phyloP scores from a whole-genome alignment of 1,140 invertebrate species.

The Colletes latitarsis region DNA sequence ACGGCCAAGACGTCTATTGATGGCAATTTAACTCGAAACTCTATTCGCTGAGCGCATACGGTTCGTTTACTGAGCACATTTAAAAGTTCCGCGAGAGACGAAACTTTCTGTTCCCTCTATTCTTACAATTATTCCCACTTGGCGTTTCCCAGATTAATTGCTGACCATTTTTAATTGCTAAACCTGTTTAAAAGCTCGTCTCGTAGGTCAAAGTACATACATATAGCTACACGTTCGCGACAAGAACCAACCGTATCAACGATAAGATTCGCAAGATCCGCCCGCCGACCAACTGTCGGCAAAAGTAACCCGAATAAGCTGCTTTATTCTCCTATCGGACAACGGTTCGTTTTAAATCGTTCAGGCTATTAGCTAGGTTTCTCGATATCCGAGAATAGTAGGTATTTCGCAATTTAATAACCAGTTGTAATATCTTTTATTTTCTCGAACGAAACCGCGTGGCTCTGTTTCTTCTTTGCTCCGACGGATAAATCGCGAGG shows the following conservation, averaged over 20 bases:
- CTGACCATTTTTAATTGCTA: slow-evolving; percentile 17
- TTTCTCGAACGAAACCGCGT: not conserved
- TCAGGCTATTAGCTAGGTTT: not conserved
- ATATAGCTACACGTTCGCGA: too few species aligned
- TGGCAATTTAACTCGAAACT: slow-evolving; percentile 48
- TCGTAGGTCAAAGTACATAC: too few species aligned
- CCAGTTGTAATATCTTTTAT: slow-evolving; percentile 9
- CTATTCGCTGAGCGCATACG: slow-evolving; percentile 27
- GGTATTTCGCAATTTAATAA: slow-evolving; percentile 63
- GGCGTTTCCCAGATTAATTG: slow-evolving; percentile 25
- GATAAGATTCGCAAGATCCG: too few species aligned
- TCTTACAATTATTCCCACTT: slow-evolving; percentile 18
- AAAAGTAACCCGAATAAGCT: too few species aligned
- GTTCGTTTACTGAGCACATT: slow-evolving; percentile 27
- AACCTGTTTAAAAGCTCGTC: not conserved
- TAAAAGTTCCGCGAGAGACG: slow-evolving; percentile 37
- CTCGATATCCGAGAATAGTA: slow-evolving; percentile 25
- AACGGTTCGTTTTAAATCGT: not conserved
- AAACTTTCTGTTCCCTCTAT: slow-evolving; percentile 9
- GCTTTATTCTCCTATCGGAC: not conserved
- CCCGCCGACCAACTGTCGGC: too few species aligned
- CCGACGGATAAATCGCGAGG: not conserved
- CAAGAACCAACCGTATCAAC: too few species aligned
- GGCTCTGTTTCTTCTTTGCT: too few species aligned
- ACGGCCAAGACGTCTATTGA: slow-evolving; percentile 42